Base-by-base conservation (phyloP, 2,797 vertebrate species). In the Morelia viridis region DNA sequence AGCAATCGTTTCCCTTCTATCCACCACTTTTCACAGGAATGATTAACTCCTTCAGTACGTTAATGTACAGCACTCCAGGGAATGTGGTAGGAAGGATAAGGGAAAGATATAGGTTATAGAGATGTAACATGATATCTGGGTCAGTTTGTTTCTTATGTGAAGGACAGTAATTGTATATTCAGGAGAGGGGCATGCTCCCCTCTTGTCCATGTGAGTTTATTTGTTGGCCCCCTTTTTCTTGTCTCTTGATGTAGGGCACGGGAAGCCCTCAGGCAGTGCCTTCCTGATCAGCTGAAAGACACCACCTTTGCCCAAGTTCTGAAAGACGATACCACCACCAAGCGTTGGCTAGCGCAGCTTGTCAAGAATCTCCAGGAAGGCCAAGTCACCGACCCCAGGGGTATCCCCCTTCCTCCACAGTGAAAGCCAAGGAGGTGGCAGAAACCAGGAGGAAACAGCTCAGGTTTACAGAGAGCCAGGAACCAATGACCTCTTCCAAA, bases 341-440 rank as follows among this genome's bases (percentile, higher is more conserved):
- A 99, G 96, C 99, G 99, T 96, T 99, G 99, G 99, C 98, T 99
- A 94, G 98, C 98, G 93, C 99, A 99, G 97, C 97, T 99, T 31
- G 99, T 99, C 91, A 99, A 99, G 97, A 99, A 99, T 97, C 98
- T 99, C 94, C 99, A 99, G 95, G 99, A 99, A 96, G 98, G 99
- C 93, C 99, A 99, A 96, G 99, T 99, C 94, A 99, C 99, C 12
- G 99, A 99, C 90, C 98, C 99, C 22, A 96, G 99, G 85, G 98
- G 99, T 93, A 99, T 99, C 94, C 99, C 99, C 0, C 98, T 99
- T 88, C 99, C 99, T 57, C 98, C 99, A 1, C 98, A 99, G 93
- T 99, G 97, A 98, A 95, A 96, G 93, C 94, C 93, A 94, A 94
- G 93, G 95, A 91, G 93, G 96, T 93, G 92, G 88, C 93, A 94